Conservation (phyloP, 2,113 vertebrate genomes). For the Polypterus senegalus region DNA sequence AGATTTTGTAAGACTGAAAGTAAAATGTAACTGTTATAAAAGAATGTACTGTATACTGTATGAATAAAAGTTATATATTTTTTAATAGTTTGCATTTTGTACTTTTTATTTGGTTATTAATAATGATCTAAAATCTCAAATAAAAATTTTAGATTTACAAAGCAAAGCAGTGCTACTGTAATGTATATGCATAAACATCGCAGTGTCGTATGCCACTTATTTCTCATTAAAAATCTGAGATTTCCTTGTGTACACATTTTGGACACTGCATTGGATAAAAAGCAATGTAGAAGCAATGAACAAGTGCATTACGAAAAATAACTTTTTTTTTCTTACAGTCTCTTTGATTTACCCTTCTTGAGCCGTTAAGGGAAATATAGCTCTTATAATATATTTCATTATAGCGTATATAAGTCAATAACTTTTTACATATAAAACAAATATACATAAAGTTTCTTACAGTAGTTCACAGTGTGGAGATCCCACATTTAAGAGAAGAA, state of each 20-base stretch:
- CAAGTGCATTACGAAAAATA: conserved; percentile 49
- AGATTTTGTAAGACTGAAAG: too few species aligned
- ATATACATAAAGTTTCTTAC: conserved; percentile 79
- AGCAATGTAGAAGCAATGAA: conserved; percentile 9
- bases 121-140: conserved; percentile 64
- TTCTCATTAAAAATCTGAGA: conserved; percentile 5
- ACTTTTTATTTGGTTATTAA: conserved; percentile 64
- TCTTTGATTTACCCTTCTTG: conserved; percentile 8
- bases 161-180: conserved; percentile 24
- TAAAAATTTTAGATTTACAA: conserved; percentile 56
- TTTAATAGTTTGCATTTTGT: conserved; percentile 58
- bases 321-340: conserved; percentile 27
- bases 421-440: conserved; percentile 84
- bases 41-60: conserved; percentile 15
- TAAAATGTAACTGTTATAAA: too few species aligned
- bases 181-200: conserved; percentile 16
- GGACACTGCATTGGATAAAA: conserved; percentile 8
- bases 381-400: conserved; percentile 56
- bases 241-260: conserved; percentile 1
- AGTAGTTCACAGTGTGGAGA: conserved; percentile 63
- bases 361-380: conserved; percentile 31
- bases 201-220: conserved; percentile 13
- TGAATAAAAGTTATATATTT: conserved; percentile 56
- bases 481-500: conserved; percentile 60
- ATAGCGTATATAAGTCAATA: conserved; percentile 33